Base-by-base conservation (phyloP, 2,797 vertebrate species). In the Streptopelia turtur region DNA sequence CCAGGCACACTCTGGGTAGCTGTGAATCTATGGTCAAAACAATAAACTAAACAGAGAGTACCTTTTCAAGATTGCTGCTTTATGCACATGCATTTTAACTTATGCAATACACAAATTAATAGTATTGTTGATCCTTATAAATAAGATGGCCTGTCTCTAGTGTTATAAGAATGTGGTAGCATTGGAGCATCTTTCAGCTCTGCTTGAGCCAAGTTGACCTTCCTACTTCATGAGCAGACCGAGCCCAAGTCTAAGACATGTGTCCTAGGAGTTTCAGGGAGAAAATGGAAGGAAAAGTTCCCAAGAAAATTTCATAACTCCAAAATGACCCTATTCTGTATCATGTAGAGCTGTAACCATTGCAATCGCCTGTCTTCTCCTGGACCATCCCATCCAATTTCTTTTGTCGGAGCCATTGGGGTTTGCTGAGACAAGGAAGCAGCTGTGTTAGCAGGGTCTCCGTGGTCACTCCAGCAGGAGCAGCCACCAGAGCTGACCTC, bases 401-500 rank as follows among this genome's bases (percentile, higher is more conserved):
- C 21, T 55, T 28, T 22, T 12, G 8, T 53, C 56, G 64, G n/a
- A 85, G 41, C 5, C 18, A 1, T 33, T 76, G 71, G 37, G 35
- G 16, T 47, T 87, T 76, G 13, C 22, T 69, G 56, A 82, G 52
- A 16, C 60, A 52, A 82, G 66, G 30, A 57, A 65, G 33, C 3
- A 43, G 17, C 9, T 25, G 7, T 3, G 0, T 52, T 16, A 52
- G 20, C 3, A 28, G 16, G 27, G 6, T 2, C 5, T 63, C 39
- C 22, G 1, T 8, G 10, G 43, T n/a, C 16, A 5, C 5, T 61
- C 39, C 78, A 61, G 13, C 2, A 10, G 22, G 8, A 71, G 3
- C 27, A 64, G 1, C 25, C 31, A 61, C 1, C 31, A 66, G 1
- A 7, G 9, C 13, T 1, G 3, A 56, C 18, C 16, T 69, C 37